A percentile compares a stretch with the other conserved stretches of the same genome.
phyloP scores from a whole-genome alignment of 2,888 invertebrate species.

The Brachylomia viminalis region DNA sequence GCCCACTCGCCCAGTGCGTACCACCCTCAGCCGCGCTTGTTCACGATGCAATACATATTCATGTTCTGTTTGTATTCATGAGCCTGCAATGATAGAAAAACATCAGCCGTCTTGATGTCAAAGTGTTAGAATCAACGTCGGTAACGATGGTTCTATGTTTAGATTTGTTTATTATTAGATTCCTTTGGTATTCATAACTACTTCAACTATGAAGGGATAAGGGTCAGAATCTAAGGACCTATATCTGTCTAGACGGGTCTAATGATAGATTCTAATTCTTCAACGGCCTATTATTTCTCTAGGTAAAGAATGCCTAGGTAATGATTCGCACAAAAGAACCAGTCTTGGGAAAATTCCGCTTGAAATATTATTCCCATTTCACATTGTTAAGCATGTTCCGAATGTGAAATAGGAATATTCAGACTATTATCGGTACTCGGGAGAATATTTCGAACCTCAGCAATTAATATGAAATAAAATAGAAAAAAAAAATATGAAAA shows the following conservation, averaged over 20 bases:
- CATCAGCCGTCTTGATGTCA: constrained; percentile 39
- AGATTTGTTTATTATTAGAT: background rate
- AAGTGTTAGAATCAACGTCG: constrained; percentile 39
- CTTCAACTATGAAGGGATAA: background rate
- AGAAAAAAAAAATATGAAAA: background rate
- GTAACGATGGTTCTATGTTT: background rate
- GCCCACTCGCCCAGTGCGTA: constrained; percentile 3
- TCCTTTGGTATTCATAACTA: background rate
- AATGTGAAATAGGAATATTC: background rate
- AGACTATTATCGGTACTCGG: background rate
- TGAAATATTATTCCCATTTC: background rate
- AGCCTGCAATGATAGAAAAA: constrained; percentile 59
- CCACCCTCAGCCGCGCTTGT: constrained; percentile 24
- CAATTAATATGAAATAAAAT: no score
- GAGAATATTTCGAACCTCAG: background rate
- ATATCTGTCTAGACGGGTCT: background rate
- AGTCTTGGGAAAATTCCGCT: background rate
- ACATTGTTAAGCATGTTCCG: background rate
- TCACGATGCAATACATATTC: constrained; percentile 63
- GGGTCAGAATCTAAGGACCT: background rate
- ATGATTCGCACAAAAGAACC: background rate
- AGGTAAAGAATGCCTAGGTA: background rate
- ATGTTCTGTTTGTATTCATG: constrained; percentile 66
- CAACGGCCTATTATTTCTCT: constrained; percentile 2
- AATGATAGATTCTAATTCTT: constrained; percentile 3